A percentile compares a stretch with the other conserved stretches of the same genome.
Conservation (phyloP, 2,888 invertebrate genomes). For the Callyntrura guangdongensis region DNA sequence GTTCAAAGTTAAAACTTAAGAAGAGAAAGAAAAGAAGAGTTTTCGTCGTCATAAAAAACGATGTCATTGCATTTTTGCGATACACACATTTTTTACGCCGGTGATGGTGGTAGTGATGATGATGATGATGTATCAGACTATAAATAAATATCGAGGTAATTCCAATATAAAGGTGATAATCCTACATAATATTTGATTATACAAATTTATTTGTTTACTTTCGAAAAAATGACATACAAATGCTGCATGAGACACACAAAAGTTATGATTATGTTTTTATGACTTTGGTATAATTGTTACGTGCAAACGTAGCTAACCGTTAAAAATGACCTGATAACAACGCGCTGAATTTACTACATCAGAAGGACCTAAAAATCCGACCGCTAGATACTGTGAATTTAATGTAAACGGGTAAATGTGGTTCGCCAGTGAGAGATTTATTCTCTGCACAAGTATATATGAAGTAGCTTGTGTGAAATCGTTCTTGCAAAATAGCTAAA, state of each 20-base stretch:
- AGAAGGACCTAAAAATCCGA: too few relatives aligned
- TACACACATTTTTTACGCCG: neutral
- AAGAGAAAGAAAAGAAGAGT: slow-evolving; percentile 36
- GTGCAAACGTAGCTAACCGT: too few relatives aligned
- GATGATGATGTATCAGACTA: neutral
- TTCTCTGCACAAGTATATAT: too few relatives aligned
- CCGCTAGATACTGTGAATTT: too few relatives aligned
- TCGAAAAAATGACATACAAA: slow-evolving; percentile 10
- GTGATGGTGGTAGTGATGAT: neutral
- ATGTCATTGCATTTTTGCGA: slow-evolving; percentile 27
- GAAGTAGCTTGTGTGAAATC: too few relatives aligned
- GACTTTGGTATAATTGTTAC: slow-evolving; percentile 1
- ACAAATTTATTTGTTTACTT: slow-evolving; percentile 58
- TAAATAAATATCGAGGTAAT: neutral
- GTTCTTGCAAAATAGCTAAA: too few relatives aligned
- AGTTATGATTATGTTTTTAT: slow-evolving; percentile 13
- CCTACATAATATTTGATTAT: neutral
- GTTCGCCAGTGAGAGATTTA: too few relatives aligned
- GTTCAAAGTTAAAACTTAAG: slow-evolving; percentile 68
- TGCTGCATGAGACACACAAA: neutral
- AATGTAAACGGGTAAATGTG: too few relatives aligned
- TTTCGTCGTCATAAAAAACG: slow-evolving; percentile 3
- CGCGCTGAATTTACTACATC: too few relatives aligned
- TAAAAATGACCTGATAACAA: too few relatives aligned
- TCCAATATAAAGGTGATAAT: neutral